A percentile compares a stretch with the other conserved stretches of the same genome.
phyloP scores from a whole-genome alignment of 2,888 invertebrate genomes.

The Eilema caniola region DNA sequence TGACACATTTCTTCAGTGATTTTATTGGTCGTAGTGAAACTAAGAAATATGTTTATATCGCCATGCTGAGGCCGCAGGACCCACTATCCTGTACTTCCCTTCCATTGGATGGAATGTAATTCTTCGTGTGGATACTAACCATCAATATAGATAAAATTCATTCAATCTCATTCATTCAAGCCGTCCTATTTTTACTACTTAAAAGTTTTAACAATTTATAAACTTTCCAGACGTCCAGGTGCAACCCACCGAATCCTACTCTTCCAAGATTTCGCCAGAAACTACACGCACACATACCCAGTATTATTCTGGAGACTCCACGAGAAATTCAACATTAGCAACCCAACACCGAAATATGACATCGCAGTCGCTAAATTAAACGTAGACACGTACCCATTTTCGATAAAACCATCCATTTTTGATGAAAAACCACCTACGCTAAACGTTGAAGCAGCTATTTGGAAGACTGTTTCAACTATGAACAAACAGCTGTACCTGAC shows the following conservation, averaged over 20 bases:
- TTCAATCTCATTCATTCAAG: not conserved
- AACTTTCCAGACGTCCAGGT: constrained; percentile 45
- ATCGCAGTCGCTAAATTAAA: constrained; percentile 76
- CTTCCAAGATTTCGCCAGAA: constrained; percentile 67
- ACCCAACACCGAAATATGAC: constrained; percentile 60
- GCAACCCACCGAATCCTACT: constrained; percentile 69
- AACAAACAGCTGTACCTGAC: constrained; percentile 72
- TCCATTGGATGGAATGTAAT: not conserved
- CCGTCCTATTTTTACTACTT: not conserved
- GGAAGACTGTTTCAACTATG: constrained; percentile 79
- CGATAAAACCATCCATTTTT: constrained; percentile 62
- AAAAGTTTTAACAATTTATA: not conserved
- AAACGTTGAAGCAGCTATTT: constrained; percentile 63
- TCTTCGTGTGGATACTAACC: no score
- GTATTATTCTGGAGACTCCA: constrained; percentile 74
- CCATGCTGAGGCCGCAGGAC: no score
- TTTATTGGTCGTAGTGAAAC: no score
- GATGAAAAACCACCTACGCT: constrained; percentile 46
- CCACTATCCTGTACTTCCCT: no score
- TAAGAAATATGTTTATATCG: no score
- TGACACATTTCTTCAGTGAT: no score
- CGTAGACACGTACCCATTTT: constrained; percentile 54
- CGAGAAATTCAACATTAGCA: constrained; percentile 65
- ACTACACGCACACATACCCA: constrained; percentile 68
- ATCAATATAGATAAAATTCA: not conserved